Conservation (phyloP, 23 tunicate species). For the Phallusia fumigata region DNA sequence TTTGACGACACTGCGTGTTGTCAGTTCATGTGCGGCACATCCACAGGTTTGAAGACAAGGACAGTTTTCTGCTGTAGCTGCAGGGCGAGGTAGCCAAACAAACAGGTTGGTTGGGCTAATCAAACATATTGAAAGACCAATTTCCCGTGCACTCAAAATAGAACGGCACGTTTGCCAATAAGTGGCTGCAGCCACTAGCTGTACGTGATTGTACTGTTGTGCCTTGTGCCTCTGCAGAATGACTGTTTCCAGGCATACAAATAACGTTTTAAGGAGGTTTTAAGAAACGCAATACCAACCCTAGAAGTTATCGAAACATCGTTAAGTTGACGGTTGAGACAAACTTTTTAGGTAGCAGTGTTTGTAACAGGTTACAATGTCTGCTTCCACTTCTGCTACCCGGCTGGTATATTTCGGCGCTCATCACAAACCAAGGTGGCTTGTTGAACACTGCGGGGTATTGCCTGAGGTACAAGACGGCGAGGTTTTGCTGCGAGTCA, state of each 20-base stretch:
- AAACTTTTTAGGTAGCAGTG: not conserved
- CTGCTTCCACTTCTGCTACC: not conserved
- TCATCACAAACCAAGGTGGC: conserved; percentile 6
- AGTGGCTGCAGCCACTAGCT: not conserved
- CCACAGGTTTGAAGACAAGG: too few species aligned
- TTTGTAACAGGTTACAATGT: not conserved
- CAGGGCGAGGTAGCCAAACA: too few species aligned
- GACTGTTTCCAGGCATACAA: too few species aligned
- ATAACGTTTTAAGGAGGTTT: too few species aligned
- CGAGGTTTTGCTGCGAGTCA: not conserved
- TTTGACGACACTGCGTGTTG: too few species aligned
- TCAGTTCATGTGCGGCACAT: too few species aligned
- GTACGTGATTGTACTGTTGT: not conserved
- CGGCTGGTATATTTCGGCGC: not conserved
- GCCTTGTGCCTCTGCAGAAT: too few species aligned
- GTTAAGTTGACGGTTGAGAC: too few species aligned
- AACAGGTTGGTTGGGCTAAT: not conserved
- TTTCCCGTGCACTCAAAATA: conserved; percentile 6
- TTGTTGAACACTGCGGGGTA: not conserved
- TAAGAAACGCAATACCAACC: too few species aligned
- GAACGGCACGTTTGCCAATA: not conserved
- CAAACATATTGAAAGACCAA: not conserved
- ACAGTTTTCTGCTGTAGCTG: too few species aligned
- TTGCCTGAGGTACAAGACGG: not conserved
- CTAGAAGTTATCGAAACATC: too few species aligned